A percentile compares a stretch with the other conserved stretches of the same genome.
Evolutionary conservation across 2,797 vertebrate species (phyloP).

Genomic region (Parotocinclus haroldoi): DNA sequence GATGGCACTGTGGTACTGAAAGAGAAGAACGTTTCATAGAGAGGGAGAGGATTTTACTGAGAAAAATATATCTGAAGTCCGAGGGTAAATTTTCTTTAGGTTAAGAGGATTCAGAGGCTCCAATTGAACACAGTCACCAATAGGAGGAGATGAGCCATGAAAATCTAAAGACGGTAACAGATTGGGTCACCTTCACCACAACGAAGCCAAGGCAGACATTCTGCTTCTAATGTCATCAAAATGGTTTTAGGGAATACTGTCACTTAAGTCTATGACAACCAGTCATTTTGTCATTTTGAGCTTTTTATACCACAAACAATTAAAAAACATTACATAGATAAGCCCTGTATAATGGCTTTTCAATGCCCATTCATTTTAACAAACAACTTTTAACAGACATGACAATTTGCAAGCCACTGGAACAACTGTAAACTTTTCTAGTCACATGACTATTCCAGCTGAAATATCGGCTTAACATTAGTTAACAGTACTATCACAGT

Average conservation of each 20-base stretch:
- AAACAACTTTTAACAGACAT: no score
- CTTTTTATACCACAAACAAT: constrained; percentile 27
- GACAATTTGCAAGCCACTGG: constrained; percentile 12
- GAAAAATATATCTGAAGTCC: background rate
- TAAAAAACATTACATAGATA: constrained; percentile 33
- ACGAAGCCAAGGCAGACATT: background rate
- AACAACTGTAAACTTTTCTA: constrained; percentile 18
- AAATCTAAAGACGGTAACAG: no score
- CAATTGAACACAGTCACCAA: no score
- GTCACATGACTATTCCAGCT: no score
- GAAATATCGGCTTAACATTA: no score
- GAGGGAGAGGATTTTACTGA: background rate
- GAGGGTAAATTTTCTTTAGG: no score
- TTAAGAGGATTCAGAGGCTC: background rate
- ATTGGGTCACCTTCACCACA: background rate
- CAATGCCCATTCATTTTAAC: no score
- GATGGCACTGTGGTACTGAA: background rate
- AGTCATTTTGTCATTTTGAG: background rate
- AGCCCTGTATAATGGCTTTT: no score
- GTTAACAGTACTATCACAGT: no score
- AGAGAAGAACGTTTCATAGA: background rate
- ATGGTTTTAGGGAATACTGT: background rate
- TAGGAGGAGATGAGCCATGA: no score
- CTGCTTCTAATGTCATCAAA: background rate
- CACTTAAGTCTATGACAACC: no score